Conservation (phyloP, 2,797 vertebrate species). For the Perodicticus potto region DNA sequence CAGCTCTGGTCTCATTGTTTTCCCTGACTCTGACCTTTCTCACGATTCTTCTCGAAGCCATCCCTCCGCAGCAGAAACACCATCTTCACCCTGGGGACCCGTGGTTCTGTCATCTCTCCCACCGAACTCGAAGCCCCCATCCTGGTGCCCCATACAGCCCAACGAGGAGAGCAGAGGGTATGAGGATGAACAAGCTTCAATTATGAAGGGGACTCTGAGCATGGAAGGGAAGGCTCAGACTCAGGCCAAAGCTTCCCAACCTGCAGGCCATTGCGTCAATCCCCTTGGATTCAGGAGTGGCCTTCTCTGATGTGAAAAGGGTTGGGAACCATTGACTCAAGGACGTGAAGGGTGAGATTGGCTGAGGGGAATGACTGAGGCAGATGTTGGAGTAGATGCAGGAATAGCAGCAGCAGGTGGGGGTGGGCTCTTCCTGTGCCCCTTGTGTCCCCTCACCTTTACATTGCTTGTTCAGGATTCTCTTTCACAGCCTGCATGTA, state of each 20-base stretch:
- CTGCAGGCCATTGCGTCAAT: background rate
- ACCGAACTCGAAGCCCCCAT: slow-evolving; percentile 95
- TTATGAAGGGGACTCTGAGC: background rate
- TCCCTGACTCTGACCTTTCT: slow-evolving; percentile 85
- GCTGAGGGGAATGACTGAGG: background rate
- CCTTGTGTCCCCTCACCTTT: background rate
- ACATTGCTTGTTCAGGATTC: background rate
- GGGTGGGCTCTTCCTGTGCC: background rate
- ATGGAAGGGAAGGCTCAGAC: background rate
- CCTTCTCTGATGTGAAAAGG: background rate
- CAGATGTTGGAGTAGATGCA: background rate
- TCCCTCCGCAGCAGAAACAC: slow-evolving; percentile 96
- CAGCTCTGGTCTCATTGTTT: background rate
- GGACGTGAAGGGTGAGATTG: background rate
- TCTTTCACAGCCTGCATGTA: background rate
- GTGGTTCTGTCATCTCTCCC: slow-evolving; percentile 92
- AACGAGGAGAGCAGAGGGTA: slow-evolving; percentile 91
- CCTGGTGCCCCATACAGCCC: slow-evolving; percentile 94
- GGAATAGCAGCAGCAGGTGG: background rate
- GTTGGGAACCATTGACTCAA: background rate
- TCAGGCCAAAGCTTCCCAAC: background rate
- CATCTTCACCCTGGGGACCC: slow-evolving; percentile 95
- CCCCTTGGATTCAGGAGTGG: background rate
- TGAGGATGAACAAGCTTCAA: background rate
- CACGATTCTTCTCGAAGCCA: slow-evolving; percentile 96